These are phyloP conservation scores for Callionymus lyra DNA, from an alignment of 2,113 vertebrate species.

Conservation along the genomic window DNA sequence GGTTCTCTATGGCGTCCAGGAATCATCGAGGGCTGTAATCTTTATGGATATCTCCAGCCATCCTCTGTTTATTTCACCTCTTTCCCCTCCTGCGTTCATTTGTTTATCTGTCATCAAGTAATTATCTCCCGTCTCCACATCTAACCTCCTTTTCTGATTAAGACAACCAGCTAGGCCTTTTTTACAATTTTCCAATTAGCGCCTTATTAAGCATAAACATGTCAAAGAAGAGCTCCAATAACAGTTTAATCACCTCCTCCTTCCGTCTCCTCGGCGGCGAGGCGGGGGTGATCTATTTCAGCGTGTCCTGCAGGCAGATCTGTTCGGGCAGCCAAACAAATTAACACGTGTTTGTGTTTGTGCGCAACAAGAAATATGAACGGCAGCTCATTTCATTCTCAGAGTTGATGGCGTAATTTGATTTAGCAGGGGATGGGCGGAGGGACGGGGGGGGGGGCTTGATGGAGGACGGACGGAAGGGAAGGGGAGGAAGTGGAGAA, in stretches of 20 bases:
- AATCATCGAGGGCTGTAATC: too few relatives aligned
- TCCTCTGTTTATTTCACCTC: too few relatives aligned
- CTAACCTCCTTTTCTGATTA: too few relatives aligned
- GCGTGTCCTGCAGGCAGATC: slow-evolving; percentile 38
- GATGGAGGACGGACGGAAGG: background rate
- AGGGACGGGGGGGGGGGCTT: too few relatives aligned
- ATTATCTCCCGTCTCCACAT: too few relatives aligned
- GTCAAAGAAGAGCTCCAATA: slow-evolving; percentile 14
- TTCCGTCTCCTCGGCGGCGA: slow-evolving; percentile 11
- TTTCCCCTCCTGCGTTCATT: too few relatives aligned
- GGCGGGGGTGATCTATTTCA: slow-evolving; percentile 39
- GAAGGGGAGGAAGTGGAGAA: background rate
- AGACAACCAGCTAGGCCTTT: too few relatives aligned
- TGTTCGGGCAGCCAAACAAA: slow-evolving; percentile 44
- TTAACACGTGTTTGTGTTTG: slow-evolving; percentile 55
- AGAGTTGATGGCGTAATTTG: slow-evolving; percentile 44
- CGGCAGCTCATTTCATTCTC: slow-evolving; percentile 36
- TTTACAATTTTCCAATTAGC: too few relatives aligned
- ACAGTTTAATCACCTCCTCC: slow-evolving; percentile 40
- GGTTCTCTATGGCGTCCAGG: too few relatives aligned
- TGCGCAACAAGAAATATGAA: slow-evolving; percentile 46
- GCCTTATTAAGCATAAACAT: too few relatives aligned
- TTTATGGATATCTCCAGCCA: too few relatives aligned
- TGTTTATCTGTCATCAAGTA: too few relatives aligned
- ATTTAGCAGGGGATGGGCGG: slow-evolving; percentile 15